These are phyloP conservation scores for Chelmon rostratus DNA, from an alignment of 2,797 vertebrate genomes.

Conservation along the genomic window DNA sequence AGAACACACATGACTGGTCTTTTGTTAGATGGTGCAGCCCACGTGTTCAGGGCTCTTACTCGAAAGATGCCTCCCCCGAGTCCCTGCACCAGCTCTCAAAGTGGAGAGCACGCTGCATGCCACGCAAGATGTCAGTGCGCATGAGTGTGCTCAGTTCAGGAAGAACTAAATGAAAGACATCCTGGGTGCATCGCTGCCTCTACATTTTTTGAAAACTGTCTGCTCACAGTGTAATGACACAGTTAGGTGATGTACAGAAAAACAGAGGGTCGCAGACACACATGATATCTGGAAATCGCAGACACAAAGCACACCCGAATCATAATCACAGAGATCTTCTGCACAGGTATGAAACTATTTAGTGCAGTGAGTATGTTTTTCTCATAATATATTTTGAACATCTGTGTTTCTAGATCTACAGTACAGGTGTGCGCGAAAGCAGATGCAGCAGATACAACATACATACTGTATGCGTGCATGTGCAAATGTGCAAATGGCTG, in stretches of 20 bases:
- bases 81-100: conserved; percentile 43
- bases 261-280: not conserved
- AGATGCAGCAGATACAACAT: not conserved
- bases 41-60: conserved; percentile 60
- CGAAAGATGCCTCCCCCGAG: conserved; percentile 48
- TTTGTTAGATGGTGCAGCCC: conserved; percentile 49
- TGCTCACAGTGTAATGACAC: not conserved
- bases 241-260: conserved; percentile 10
- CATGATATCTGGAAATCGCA: not conserved
- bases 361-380: not conserved
- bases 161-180: not conserved
- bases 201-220: not conserved
- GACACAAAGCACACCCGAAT: not conserved
- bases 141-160: not conserved
- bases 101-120: conserved; percentile 32
- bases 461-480: not conserved
- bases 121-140: conserved; percentile 6
- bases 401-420: not conserved
- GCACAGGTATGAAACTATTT: not conserved
- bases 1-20: conserved; percentile 50
- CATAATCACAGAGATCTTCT: not conserved
- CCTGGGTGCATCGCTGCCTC: conserved; percentile 1
- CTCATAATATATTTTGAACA: not conserved
- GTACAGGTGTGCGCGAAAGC: not conserved
- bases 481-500: not conserved